Evolutionary conservation across 2,797 vertebrate species (phyloP).

Genomic region (Strix occidentalis): DNA sequence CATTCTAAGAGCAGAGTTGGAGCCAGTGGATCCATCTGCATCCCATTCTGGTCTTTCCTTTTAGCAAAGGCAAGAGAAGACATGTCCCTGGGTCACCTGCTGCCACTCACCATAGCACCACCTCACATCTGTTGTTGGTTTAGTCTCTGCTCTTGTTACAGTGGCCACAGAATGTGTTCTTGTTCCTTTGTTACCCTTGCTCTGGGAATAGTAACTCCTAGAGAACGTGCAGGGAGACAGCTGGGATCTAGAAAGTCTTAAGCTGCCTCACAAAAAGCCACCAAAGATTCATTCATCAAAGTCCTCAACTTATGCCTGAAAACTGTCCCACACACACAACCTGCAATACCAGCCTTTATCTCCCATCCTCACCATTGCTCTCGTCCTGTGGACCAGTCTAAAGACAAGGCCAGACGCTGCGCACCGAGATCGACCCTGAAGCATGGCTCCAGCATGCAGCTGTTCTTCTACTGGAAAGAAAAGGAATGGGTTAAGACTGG

Average conservation of each 20-base stretch:
- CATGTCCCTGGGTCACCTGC: neutral
- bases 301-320: neutral
- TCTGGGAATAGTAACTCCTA: neutral
- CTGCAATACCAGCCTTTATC: neutral
- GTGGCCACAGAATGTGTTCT: neutral
- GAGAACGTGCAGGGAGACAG: neutral
- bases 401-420: slow-evolving; percentile 85
- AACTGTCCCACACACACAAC: neutral
- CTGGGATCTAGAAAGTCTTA: neutral
- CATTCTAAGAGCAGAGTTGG: neutral
- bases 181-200: neutral
- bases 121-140: neutral
- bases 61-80: neutral
- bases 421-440: slow-evolving; percentile 76
- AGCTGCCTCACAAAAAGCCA: neutral
- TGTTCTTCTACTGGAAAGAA: slow-evolving; percentile 83
- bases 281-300: neutral
- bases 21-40: neutral
- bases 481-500: neutral
- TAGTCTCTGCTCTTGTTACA: neutral
- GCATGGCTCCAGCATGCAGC: slow-evolving; percentile 74
- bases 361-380: slow-evolving; percentile 78
- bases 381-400: slow-evolving; percentile 93
- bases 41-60: neutral
- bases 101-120: neutral